These are phyloP conservation scores for Heliconius charithonia DNA, from an alignment of 2,888 invertebrate species.

Conservation along the genomic window DNA sequence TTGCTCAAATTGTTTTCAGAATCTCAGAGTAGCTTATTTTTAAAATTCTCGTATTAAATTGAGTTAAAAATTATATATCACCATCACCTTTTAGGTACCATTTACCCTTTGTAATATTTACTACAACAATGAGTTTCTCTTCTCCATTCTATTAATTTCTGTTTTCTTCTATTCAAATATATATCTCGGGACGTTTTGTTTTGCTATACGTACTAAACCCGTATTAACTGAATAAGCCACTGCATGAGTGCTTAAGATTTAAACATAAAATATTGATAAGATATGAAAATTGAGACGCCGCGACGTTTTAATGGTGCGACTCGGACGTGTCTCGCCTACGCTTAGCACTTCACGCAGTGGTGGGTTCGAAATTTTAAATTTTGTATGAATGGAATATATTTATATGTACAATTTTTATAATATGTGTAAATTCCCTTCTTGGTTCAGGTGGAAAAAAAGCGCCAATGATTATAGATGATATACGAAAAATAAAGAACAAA, in stretches of 20 bases:
- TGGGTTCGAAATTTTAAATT: not conserved
- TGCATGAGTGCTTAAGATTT: slow-evolving; percentile 8
- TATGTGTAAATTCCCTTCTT: not conserved
- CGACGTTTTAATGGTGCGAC: slow-evolving; percentile 7
- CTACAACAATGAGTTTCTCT: no score
- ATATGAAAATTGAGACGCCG: slow-evolving; percentile 15
- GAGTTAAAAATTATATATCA: no score
- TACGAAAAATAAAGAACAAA: not conserved
- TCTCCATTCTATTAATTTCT: no score
- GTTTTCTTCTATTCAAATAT: not conserved
- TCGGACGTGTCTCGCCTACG: slow-evolving; percentile 10
- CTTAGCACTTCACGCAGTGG: slow-evolving; percentile 5
- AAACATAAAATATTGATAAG: slow-evolving; percentile 18
- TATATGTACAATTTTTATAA: not conserved
- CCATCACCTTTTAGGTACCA: no score
- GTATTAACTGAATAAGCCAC: slow-evolving; percentile 4
- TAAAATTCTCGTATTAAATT: no score
- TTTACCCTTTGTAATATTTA: no score
- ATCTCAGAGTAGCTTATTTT: no score
- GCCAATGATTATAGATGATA: no score
- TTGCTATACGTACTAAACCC: not conserved
- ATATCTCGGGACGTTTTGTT: not conserved
- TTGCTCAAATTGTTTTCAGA: no score
- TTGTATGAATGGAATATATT: not conserved
- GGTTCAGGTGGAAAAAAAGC: not conserved